Evolutionary conservation across 2,888 invertebrate species (phyloP).

Genomic region (Sesia apiformis): DNA sequence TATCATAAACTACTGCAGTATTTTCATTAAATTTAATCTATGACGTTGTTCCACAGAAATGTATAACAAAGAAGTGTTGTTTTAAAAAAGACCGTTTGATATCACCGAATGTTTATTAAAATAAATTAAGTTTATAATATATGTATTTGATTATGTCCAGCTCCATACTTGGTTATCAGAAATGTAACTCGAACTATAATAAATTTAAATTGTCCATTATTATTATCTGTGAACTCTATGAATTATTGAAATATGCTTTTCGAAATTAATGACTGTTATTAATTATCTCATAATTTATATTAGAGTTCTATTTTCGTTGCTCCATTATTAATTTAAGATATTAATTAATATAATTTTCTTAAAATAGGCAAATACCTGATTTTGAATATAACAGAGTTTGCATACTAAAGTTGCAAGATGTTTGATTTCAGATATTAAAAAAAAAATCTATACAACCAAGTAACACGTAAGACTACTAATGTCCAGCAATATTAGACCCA

Average conservation of each 20-base stretch:
- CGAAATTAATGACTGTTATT: not conserved
- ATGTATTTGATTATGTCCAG: not conserved
- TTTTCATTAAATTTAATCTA: not conserved
- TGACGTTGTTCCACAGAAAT: too few species aligned
- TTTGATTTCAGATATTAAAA: too few species aligned
- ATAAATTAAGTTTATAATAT: too few species aligned
- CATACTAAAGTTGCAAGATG: too few species aligned
- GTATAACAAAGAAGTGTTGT: not conserved
- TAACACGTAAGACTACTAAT: too few species aligned
- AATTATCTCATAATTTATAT: not conserved
- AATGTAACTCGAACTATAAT: slow-evolving; percentile 5
- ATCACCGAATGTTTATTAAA: slow-evolving; percentile 6
- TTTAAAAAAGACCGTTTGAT: slow-evolving; percentile 7
- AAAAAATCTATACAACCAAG: too few species aligned
- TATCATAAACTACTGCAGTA: not conserved
- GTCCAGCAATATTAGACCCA: too few species aligned
- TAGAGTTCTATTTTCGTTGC: not conserved
- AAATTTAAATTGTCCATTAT: slow-evolving; percentile 11
- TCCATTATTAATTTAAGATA: too few species aligned
- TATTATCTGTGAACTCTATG: slow-evolving; percentile 3
- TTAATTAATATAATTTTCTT: too few species aligned
- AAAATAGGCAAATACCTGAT: too few species aligned
- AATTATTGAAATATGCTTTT: slow-evolving; percentile 5
- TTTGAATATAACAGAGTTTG: too few species aligned
- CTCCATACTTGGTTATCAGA: slow-evolving; percentile 8